Percentiles rank a stretch among this genome's conserved stretches.
phyloP scores from a whole-genome alignment of 2,888 invertebrate species.

The Leptinotarsa haldemani region DNA sequence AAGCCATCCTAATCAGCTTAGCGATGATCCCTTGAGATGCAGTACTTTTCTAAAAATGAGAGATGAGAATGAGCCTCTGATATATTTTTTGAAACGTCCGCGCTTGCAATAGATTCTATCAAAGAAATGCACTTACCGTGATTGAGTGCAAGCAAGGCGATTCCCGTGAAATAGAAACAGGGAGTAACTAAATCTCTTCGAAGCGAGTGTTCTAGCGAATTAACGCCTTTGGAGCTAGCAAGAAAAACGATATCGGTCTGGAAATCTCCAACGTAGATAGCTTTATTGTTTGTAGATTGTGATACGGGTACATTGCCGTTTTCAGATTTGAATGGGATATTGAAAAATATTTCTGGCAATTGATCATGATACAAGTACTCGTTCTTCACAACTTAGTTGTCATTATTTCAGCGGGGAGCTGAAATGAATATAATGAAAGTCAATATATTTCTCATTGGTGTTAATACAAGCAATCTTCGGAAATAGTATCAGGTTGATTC shows the following conservation, averaged over 20 bases:
- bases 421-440: too few species aligned
- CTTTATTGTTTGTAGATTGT: too few species aligned
- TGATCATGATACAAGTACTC: too few species aligned
- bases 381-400: too few species aligned
- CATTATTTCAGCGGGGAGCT: too few species aligned
- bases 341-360: too few species aligned
- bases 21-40: slow-evolving; percentile 7
- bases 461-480: too few species aligned
- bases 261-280: background rate
- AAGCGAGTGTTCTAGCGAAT: background rate
- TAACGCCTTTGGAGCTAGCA: background rate
- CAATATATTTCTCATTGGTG: too few species aligned
- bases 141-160: background rate
- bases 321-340: too few species aligned
- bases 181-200: background rate
- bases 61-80: slow-evolving; percentile 6
- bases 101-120: slow-evolving; percentile 5
- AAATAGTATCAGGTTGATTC: too few species aligned
- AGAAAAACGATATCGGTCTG: background rate
- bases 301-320: too few species aligned
- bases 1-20: slow-evolving; percentile 7
- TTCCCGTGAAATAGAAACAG: slow-evolving; percentile 10
- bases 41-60: slow-evolving; percentile 6
- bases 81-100: background rate
- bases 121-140: slow-evolving; percentile 11